Evolutionary conservation across 1,140 invertebrate species (phyloP), one percentile per base, ranked within the genome.

Genomic region (Bombyx mandarina): DNA sequence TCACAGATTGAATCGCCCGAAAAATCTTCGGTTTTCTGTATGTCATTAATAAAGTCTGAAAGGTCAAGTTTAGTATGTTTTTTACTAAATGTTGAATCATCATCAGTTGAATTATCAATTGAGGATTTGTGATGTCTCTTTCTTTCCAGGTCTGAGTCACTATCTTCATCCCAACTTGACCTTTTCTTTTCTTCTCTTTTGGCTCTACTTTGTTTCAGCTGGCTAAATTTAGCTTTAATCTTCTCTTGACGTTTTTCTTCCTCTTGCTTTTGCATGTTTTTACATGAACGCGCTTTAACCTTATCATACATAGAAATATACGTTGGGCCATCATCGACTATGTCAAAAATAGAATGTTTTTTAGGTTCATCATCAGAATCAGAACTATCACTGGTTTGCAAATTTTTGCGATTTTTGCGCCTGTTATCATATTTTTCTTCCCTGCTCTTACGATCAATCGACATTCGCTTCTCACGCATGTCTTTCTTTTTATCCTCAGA

Each of bases 291-390:
- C 4, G 97, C 95, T 87, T 99, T 99, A 0, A 99, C 97, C 87
- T 98, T 98, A 78, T 99, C 98, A 81, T 99, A 99, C 97, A 99
- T 99, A 44, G 97, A 98, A 60, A 97, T 96, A 75, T 97, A 98
- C 9, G 93, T 93, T 3, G 95, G 95, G 62, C 94, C 96, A 70
- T 97, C 95, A 71, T 96, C 94, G 26, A 95, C 91, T 60, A 96
- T 96, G 75, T 97, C 95, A 82, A 96, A 97, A 66, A 96, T 96
- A n/a, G 95, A 97, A 88, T 95, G 94, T 83, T 95, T 96, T 77
- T 96, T 93, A 50, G 92, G 91, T 75, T 94, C 94, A 69, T 94
- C 94, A 69, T 94, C 94, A 45, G 93, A 93, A 70, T 92, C 90
- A 9, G 89, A 89, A 58, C 89, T 92, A 54, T 92, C 91, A 35